These are phyloP conservation scores for Clivina fossor DNA, from an alignment of 2,888 invertebrate species.

Conservation along the genomic window DNA sequence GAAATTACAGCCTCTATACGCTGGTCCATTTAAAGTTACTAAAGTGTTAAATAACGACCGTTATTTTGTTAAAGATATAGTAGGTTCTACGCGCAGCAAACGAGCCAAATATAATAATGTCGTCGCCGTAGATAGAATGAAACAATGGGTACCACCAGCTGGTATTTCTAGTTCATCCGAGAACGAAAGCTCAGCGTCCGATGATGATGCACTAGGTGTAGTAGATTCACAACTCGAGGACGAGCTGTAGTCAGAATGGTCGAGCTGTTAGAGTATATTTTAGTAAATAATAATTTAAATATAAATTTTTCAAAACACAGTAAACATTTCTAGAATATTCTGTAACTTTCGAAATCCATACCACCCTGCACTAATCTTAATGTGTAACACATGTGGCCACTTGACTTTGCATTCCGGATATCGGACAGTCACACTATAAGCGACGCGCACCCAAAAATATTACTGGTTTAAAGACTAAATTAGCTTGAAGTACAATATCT, in stretches of 20 bases:
- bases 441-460: too few relatives aligned
- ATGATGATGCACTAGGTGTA: not conserved
- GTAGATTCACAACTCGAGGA: not conserved
- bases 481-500: too few relatives aligned
- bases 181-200: not conserved
- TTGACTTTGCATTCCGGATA: too few relatives aligned
- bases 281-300: too few relatives aligned
- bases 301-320: too few relatives aligned
- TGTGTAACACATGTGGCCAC: too few relatives aligned
- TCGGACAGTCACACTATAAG: too few relatives aligned
- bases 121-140: slow-evolving; percentile 36
- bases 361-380: too few relatives aligned
- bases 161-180: not conserved
- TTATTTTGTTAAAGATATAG: slow-evolving; percentile 36
- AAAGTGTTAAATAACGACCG: slow-evolving; percentile 36
- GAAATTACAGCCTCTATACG: slow-evolving; percentile 36
- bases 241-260: not conserved
- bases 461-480: too few relatives aligned
- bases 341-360: too few relatives aligned
- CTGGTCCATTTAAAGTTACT: slow-evolving; percentile 36
- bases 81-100: slow-evolving; percentile 25
- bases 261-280: not conserved
- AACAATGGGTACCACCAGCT: slow-evolving; percentile 1
- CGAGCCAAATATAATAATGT: slow-evolving; percentile 35
- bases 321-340: too few relatives aligned